Evolutionary conservation across 2,888 invertebrate species (phyloP).

Genomic region (Platycheirus rosarum): DNA sequence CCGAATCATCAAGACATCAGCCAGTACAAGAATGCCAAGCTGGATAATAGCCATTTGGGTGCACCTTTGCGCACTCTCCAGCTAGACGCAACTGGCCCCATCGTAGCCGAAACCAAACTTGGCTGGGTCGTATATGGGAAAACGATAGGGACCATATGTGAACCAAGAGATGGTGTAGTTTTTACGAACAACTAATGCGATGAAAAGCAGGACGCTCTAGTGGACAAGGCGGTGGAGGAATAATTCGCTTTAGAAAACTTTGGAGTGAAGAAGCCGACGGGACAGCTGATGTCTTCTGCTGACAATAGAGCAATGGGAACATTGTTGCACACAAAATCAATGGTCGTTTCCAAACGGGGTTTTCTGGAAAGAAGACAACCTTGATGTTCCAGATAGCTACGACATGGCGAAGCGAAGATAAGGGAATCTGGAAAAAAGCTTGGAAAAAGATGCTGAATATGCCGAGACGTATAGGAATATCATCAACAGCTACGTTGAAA

Average conservation of each 20-base stretch:
- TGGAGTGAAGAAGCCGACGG: conserved; percentile 33
- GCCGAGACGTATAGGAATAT: not conserved
- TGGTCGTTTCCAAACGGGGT: conserved; percentile 36
- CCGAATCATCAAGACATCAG: conserved; percentile 10
- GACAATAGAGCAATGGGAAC: conserved; percentile 41
- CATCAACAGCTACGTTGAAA: not conserved
- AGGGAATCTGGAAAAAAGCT: not conserved
- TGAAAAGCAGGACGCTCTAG: conserved; percentile 34
- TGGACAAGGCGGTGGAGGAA: conserved; percentile 48
- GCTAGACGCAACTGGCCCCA: not conserved
- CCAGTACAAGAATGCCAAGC: no score
- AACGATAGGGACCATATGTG: not conserved
- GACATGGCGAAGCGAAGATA: no score
- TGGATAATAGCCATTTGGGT: conserved; percentile 29
- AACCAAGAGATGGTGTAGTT: conserved; percentile 8
- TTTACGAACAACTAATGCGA: conserved; percentile 20
- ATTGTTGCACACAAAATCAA: conserved; percentile 26
- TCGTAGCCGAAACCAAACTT: no score
- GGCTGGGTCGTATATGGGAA: conserved; percentile 13
- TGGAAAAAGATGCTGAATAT: not conserved
- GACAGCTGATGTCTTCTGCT: conserved; percentile 48
- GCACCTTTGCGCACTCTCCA: conserved; percentile 10
- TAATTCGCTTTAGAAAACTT: conserved; percentile 57
- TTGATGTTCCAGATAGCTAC: no score
- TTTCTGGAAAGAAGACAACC: conserved; percentile 46